Conservation (phyloP, 2,888 invertebrate species). For the Phymatocera aterrima region DNA sequence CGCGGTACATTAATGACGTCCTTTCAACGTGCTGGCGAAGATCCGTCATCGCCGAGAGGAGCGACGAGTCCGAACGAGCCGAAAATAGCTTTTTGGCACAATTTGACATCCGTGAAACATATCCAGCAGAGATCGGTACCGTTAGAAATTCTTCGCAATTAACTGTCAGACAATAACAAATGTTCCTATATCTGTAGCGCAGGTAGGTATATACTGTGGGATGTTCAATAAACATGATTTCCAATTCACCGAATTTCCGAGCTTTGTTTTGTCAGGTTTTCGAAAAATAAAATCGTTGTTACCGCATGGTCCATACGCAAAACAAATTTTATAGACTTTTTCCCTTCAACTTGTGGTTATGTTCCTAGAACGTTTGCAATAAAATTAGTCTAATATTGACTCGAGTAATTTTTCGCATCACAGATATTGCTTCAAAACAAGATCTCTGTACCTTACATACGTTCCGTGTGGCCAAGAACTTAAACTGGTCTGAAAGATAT, state of each 20-base stretch:
- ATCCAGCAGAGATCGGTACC: no score
- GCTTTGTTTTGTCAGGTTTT: neutral
- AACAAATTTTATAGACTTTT: neutral
- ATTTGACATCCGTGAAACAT: constrained; percentile 10
- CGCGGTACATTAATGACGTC: constrained; percentile 1
- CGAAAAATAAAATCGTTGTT: neutral
- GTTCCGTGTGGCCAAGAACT: neutral
- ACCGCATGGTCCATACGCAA: neutral
- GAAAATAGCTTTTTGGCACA: constrained; percentile 27
- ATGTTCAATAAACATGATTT: neutral
- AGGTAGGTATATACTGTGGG: neutral
- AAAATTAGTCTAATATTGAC: neutral
- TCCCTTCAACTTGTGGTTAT: neutral
- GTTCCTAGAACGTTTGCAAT: neutral
- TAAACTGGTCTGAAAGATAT: constrained; percentile 15
- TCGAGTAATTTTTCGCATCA: neutral
- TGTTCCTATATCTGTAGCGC: neutral
- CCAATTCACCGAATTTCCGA: neutral
- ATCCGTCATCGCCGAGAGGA: neutral
- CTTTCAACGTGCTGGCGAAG: no score
- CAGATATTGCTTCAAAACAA: neutral
- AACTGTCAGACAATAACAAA: constrained; percentile 17
- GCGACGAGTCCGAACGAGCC: neutral
- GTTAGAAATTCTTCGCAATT: neutral
- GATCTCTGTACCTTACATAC: no score